Percentiles rank a stretch among this genome's conserved stretches.
phyloP scores from a whole-genome alignment of 2,888 invertebrate species.

The Phlogophora meticulosa region DNA sequence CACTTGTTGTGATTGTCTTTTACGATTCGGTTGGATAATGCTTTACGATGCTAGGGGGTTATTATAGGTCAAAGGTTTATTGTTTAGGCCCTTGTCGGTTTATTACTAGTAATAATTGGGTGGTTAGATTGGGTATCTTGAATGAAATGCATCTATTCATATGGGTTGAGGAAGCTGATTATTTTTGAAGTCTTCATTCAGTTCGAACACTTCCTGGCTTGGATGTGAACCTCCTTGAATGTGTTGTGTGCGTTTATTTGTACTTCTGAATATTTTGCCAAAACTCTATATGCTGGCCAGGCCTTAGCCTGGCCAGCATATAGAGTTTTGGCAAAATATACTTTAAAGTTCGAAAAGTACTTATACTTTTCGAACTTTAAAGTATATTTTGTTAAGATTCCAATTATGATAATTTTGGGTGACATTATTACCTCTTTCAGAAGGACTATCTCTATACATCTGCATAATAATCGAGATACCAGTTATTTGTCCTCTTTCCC shows the following conservation, averaged over 20 bases:
- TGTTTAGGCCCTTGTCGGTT: slow-evolving; percentile 64
- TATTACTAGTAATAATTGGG: slow-evolving; percentile 64
- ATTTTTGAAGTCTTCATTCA: not conserved
- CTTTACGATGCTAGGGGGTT: slow-evolving; percentile 64
- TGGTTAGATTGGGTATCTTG: slow-evolving; percentile 23
- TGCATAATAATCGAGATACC: not conserved
- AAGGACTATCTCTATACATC: too few relatives aligned
- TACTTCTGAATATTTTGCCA: not conserved
- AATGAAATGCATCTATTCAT: slow-evolving; percentile 23
- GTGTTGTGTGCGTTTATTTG: not conserved
- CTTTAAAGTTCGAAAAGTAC: not conserved
- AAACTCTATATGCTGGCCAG: not conserved
- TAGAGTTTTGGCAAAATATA: not conserved
- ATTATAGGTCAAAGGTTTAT: slow-evolving; percentile 72
- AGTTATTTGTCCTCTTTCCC: not conserved
- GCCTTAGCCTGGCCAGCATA: too few relatives aligned
- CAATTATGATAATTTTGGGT: not conserved
- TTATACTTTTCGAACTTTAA: not conserved
- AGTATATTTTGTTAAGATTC: not conserved
- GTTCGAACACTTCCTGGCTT: not conserved
- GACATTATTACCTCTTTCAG: not conserved
- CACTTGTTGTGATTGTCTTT: slow-evolving; percentile 63
- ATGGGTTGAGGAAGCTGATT: not conserved
- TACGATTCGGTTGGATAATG: slow-evolving; percentile 67
- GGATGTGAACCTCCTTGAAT: not conserved